Percentiles rank a stretch among this genome's conserved stretches.
These are phyloP conservation scores for Ginglymostoma cirratum DNA, from an alignment of 2,113 vertebrate genomes.

Conservation along the genomic window DNA sequence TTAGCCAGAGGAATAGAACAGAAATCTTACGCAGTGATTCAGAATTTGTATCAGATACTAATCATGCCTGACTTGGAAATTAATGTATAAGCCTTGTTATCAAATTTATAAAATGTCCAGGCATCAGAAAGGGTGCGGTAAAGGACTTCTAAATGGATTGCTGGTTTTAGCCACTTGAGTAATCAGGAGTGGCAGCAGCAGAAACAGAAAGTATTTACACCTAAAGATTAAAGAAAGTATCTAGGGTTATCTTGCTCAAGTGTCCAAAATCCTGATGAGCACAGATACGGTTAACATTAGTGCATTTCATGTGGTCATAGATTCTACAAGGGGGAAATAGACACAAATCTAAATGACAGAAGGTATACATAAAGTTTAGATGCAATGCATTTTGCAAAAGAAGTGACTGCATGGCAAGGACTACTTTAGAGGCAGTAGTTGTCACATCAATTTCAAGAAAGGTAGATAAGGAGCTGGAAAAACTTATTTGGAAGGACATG, in stretches of 20 bases:
- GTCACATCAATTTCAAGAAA: not conserved
- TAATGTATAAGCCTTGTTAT: not conserved
- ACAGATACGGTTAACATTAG: not conserved
- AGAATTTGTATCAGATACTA: not conserved
- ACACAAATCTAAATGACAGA: not conserved
- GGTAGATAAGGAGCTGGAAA: not conserved
- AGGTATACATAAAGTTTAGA: not conserved
- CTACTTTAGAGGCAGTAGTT: not conserved
- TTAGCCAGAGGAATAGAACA: not conserved
- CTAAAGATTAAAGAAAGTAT: not conserved
- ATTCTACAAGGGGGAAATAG: not conserved
- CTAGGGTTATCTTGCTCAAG: not conserved
- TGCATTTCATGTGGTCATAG: not conserved
- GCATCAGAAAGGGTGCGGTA: not conserved
- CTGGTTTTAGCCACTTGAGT: not conserved
- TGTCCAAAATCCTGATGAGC: not conserved
- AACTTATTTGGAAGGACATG: not conserved
- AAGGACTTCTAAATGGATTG: not conserved
- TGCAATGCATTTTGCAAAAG: not conserved
- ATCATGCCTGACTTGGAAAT: not conserved
- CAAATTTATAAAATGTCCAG: not conserved
- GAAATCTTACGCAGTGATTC: not conserved
- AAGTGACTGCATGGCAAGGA: not conserved
- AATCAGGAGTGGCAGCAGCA: not conserved
- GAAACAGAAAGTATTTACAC: not conserved